Evolutionary conservation across 1,140 invertebrate species (phyloP), one percentile per base, ranked within the genome.

Genomic region (Drosophila ohnishii): DNA sequence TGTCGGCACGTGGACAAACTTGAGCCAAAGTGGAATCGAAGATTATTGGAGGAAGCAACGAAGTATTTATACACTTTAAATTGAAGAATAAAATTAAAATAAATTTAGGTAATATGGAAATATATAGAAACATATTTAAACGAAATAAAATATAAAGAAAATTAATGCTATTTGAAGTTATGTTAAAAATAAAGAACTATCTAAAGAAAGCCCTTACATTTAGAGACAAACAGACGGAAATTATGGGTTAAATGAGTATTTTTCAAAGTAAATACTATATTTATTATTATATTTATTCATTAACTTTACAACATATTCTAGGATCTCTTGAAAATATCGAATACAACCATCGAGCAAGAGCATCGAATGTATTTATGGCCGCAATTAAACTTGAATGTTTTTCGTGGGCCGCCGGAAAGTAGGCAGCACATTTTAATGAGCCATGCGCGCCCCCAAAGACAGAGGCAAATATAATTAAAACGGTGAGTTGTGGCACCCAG

Each of bases 381-480:
- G 66, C 75, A 86, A 87, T 86, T 86, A 82, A 86, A 86, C 61
- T 75, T 65, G 59, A 82, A 78, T 87, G 70, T 76, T 61, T 78
- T 80, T 65, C 63, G 55, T 55, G 35, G 64, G 56, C 70, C 78
- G 51, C 62, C 74, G 34, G 66, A 65, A 75, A 82, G 75, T 75
- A 76, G 78, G 59, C 70, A 82, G 60, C 78, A 79, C 63, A 87
- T 76, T 86, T 86, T 87, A 78, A 78, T 71, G 65, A 69, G 65
- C 81, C 62, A 48, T 74, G 50, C 55, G 13, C 51, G 55, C 44
- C 57, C 48, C 22, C 19, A 11, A 64, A 74, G 69, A 64, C 74
- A 61, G 35, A 53, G 75, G 28, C 51, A 69, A 82, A 82, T 72
- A 82, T 82, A 85, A 85, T 86, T 85, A 85, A 85, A 85, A 78